Evolutionary conservation across 2,888 invertebrate species (phyloP).

Genomic region (Sympetrum striolatum): DNA sequence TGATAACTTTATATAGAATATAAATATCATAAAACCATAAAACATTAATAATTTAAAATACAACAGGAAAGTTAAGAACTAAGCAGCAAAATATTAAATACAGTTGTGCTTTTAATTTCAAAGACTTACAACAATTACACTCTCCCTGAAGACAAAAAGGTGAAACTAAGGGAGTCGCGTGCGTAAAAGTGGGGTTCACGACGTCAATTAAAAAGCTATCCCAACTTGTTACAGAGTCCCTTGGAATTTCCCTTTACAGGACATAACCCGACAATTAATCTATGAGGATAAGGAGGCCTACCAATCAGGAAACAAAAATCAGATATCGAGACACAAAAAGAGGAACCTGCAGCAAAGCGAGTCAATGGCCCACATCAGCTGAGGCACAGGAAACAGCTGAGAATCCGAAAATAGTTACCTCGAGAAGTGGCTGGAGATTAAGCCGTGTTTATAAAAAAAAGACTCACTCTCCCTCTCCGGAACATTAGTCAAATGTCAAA

Average conservation of each 20-base stretch:
- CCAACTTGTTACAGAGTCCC: neutral
- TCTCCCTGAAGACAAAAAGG: neutral
- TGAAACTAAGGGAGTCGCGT: neutral
- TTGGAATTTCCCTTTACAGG: neutral
- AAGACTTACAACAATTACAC: no score
- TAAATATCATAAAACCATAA: no score
- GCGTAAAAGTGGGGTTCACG: neutral
- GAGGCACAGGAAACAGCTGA: conserved; percentile 22
- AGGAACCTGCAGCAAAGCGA: neutral
- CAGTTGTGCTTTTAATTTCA: no score
- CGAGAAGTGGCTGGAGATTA: neutral
- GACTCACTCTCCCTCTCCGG: neutral
- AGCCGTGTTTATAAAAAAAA: conserved; percentile 1
- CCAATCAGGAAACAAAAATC: neutral
- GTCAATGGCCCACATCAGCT: conserved; percentile 24
- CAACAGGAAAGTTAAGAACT: no score
- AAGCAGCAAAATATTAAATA: no score
- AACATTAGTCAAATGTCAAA: conserved; percentile 12
- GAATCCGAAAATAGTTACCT: neutral
- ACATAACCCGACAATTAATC: neutral
- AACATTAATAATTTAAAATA: no score
- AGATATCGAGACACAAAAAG: neutral
- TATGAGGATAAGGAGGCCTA: neutral
- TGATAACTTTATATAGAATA: no score
- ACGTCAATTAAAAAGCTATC: neutral